Base-by-base conservation (phyloP, 2,888 invertebrate species). In the Bellardia bayeri region DNA sequence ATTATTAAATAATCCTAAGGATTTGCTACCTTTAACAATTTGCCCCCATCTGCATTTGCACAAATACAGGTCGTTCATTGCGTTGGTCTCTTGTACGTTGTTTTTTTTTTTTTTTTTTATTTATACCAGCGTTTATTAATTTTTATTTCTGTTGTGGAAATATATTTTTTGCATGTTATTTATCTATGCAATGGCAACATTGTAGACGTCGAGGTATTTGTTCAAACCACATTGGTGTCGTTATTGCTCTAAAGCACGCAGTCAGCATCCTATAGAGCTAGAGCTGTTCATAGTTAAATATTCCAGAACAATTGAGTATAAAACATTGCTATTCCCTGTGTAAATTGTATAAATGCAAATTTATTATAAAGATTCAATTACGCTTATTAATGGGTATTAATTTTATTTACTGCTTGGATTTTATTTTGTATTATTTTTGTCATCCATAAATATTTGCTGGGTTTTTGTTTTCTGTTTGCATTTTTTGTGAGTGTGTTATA, bases 1-100 rank as follows among this genome's bases (percentile, higher is more conserved):
- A 89, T 89, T 88, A 88, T 89, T 85, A 88, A 86, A 86, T 89
- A 88, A 89, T 89, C 89, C 89, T 86, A 42, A 84, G 71, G 79
- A 75, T 83, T 82, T 69, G 49, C 82, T 74, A 54, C 68, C 76
- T 54, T 75, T 56, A 42, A 37, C 16, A 51, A 3, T 54, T 61
- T 51, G 54, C 37, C 33, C 54, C 54, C 3, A 72, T 45, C 40
- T 58, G 49, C 40, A 49, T 33, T 14, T 3, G 7, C n/a, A 45
- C 37, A 14, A 23, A n/a, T 23, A 64, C 49, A 66, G 80, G 71
- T 71, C 63, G 16, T 83, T 42, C 40, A 33, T 54, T 72, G 61
- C 30, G 45, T 63, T 54, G 16, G 54, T 63, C 75, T 58, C 66
- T 49, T n/a, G 75, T n/a, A 51, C 16, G 42, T 14, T 69, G 51